Evolutionary conservation across 2,888 invertebrate genomes (phyloP), one percentile per base, ranked within the genome.

Genomic region (Plebejus anna): DNA sequence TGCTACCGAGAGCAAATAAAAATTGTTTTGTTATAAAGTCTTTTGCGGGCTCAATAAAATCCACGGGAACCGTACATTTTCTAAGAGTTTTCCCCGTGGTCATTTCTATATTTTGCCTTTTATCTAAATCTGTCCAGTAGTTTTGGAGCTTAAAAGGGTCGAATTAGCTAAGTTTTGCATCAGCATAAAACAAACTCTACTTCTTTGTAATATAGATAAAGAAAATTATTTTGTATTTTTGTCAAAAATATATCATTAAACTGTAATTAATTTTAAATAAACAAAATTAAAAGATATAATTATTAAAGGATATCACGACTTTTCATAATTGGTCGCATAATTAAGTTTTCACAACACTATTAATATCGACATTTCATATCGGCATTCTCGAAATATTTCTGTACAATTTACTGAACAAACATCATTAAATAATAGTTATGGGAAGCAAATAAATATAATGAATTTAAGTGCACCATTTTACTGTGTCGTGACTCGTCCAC

Each of bases 391-490:
- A 32, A 55, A 73, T 51, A 55, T 71, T 66, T 61, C 36, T 38
- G 28, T 75, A 22, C n/a, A 42, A 76, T 71, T 76, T 76, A 55
- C n/a, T n/a, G 55, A 57, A 55, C 47, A 57, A 57, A 55, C 51
- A 76, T 51, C 28, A 76, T 66, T 66, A 66, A 66, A 66, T 28
- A 76, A 70, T 70, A 76, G 76, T 57, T 38, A 55, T 70, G 73
- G 47, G 70, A 76, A 70, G 57, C 76, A 55, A 70, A 71, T 57
- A 76, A 71, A 76, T 70, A 70, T 71, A 70, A 57, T 57, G 70
- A 77, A 28, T 77, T 47, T 76, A 76, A 75, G 57, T 75, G 75
- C 72, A 76, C 66, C 76, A 76, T 77, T 76, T 76, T 59, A 77
- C 72, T 22, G n/a, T 11, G 47, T 70, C 73, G 76, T 55, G 70